Evolutionary conservation across 2,797 vertebrate genomes (phyloP).

Genomic region (Fringilla coelebs): DNA sequence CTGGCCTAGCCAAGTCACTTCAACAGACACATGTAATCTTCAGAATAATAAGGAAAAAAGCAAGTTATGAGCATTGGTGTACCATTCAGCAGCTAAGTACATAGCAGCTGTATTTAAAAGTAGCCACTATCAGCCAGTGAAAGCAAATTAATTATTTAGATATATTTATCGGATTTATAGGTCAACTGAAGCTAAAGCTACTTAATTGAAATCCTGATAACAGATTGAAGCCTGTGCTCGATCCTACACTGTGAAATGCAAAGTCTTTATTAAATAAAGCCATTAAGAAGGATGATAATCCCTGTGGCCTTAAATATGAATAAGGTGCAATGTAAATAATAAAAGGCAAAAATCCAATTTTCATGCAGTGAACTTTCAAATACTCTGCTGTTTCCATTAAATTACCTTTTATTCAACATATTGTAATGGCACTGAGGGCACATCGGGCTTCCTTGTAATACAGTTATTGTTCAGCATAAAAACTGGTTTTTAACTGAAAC

Average conservation of each 20-base stretch:
- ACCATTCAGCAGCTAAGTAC: neutral
- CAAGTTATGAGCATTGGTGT: neutral
- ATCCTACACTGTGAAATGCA: constrained; percentile 52
- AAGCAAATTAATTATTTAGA: constrained; percentile 58
- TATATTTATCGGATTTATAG: constrained; percentile 54
- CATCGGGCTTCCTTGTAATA: constrained; percentile 38
- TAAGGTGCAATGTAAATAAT: constrained; percentile 66
- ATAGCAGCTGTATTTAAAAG: neutral
- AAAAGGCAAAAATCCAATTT: constrained; percentile 70
- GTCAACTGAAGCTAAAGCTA: constrained; percentile 22
- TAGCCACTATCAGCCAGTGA: neutral
- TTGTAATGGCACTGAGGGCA: constrained; percentile 7
- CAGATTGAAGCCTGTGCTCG: neutral
- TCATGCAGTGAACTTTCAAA: constrained; percentile 63
- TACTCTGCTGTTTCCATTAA: constrained; percentile 45
- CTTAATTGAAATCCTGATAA: constrained; percentile 66
- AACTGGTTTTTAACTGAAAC: constrained; percentile 23
- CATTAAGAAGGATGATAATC: constrained; percentile 67
- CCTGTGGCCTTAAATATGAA: constrained; percentile 69
- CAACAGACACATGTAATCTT: neutral
- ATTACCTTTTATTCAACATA: constrained; percentile 50
- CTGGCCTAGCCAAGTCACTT: neutral
- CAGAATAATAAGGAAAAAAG: neutral
- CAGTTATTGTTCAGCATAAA: constrained; percentile 43
- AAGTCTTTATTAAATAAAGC: constrained; percentile 71